Base-by-base conservation (phyloP, 1,140 invertebrate species). In the Gryllus bimaculatus region DNA sequence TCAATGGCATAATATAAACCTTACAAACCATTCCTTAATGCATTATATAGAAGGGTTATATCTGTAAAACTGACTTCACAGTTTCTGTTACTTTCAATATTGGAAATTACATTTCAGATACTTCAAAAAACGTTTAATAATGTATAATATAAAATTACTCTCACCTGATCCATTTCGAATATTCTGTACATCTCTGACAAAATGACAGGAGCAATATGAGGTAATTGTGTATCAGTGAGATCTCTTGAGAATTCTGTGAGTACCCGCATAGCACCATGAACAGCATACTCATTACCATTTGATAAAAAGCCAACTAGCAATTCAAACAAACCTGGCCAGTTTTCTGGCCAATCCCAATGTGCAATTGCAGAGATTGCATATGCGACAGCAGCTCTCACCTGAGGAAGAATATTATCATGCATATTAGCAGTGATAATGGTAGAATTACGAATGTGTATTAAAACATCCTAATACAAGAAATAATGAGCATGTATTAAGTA, bases 251-350 rank as follows among this genome's bases (percentile, higher is more conserved):
- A 92, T 85, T 94, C 93, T 80, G 90, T 90, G 39, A 95, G 85
- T 39, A 94, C 93, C 84, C 93, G 87, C 92, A 95, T 94, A 10
- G 93, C 91, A 74, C 93, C 93, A 85, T 94, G 91, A 47, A 94
- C 91, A 7, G 91, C 89, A 84, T 87, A 85, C 80, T 89, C 87
- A 80, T 87, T 89, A 79, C 86, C 85, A 6, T 87, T 87, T 8
- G 87, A 88, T 48, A 90, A 84, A 82, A 89, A 92, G 78, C 88
- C 88, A 78, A 94, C 90, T 49, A 95, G 87, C 76, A 93, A 89
- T 80, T 92, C 89, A 82, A 94, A 94, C 7, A 94, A 84, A 66
- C 92, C 89, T 8, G 92, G 90, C 93, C 93, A 95, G 78, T 90
- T 86, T 81, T 93, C 92, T 0, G 93, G 93, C 91, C 93, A 94